Evolutionary conservation across 1,140 invertebrate species (phyloP), one percentile per base, ranked within the genome.

Genomic region (Ceratina japonica): DNA sequence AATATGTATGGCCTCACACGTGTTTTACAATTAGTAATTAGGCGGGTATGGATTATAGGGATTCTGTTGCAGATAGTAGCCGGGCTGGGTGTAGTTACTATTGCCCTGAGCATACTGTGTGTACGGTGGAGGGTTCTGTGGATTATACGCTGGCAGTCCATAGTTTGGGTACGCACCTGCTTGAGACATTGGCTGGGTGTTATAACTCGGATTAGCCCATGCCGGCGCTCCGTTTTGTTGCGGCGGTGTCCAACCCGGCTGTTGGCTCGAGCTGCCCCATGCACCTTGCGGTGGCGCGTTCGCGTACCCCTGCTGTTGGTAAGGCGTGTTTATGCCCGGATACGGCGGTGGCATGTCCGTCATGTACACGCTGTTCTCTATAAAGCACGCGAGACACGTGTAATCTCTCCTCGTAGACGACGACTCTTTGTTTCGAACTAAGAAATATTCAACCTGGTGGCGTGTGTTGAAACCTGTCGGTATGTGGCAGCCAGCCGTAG

Each of bases 341-440:
- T 99, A 99, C 0, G 98, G 98, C 73, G 98, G 98, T n/a, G 98
- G 98, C 88, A 95, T 97, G 87, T 97, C 96, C 12, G 96, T 97
- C 94, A 98, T 97, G 88, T 95, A 99, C 5, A 99, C 97, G 61
- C 95, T 95, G 89, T 97, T 96, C 52, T 96, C 96, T 94, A 95
- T 44, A 44, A 44, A 3, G 37, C 0, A 10, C 5, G n/a, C 5
- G 10, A 44, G 10, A 7, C 10, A 44, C 37, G 10, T 44, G 37
- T 44, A 44, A 44, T 44, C 37, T 44, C 37, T 8, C 0, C 10
- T 7, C n/a, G n/a, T 44, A 44, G 5, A 44, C 0, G 10, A 7
- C 37, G 37, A 44, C 5, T 44, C 3, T 0, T 44, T 7, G 37
- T 44, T 58, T 44, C 5, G 37, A 3, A 75, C 58, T 37, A 22